Base-by-base conservation (phyloP, 2,113 vertebrate genomes). In the Diphyllodes magnificus region DNA sequence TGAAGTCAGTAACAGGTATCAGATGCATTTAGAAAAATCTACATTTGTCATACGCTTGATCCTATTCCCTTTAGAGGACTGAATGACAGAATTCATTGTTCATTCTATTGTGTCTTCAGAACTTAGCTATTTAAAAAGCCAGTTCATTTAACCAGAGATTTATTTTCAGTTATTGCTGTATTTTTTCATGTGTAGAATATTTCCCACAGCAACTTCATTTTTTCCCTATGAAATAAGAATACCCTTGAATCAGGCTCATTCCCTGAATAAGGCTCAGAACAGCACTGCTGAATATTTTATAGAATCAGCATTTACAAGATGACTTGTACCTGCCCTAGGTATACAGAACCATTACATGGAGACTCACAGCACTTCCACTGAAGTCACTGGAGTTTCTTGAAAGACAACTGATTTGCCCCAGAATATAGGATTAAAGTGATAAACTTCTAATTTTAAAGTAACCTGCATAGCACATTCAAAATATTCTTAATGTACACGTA, bases 381-480 rank as follows among this genome's bases (percentile, higher is more conserved):
- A 70, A 85, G 30, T 56, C 30, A 49, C 5, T 63, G 66, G 11
- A 44, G 8, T 82, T 85, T 76, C 28, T 42, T 72, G 45, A 65
- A 87, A 71, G 45, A 49, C n/a, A 53, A 35, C 30, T 61, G 19
- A 49, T 79, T 60, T 87, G 49, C 13, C 15, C 24, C 22, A 64
- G 60, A 49, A 76, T 45, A 47, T 30, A 71, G 13, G 16, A 69
- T 61, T 80, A 45, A 68, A 69, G 8, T 18, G 7, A 89, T 37
- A 68, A 93, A 33, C 45, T 45, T 91, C 75, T 94, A 90, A 95
- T 81, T 92, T 93, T 93, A 86, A 50, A 79, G 60, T 77, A 88
- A 95, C 15, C 33, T 80, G 73, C 59, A 54, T 21, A 95, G 64
- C 53, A 86, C 31, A 63, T 81, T 19, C 40, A 91, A 88, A 94